Base-by-base conservation (phyloP, 2,797 vertebrate genomes). In the Amblyopsis hoosieri region DNA sequence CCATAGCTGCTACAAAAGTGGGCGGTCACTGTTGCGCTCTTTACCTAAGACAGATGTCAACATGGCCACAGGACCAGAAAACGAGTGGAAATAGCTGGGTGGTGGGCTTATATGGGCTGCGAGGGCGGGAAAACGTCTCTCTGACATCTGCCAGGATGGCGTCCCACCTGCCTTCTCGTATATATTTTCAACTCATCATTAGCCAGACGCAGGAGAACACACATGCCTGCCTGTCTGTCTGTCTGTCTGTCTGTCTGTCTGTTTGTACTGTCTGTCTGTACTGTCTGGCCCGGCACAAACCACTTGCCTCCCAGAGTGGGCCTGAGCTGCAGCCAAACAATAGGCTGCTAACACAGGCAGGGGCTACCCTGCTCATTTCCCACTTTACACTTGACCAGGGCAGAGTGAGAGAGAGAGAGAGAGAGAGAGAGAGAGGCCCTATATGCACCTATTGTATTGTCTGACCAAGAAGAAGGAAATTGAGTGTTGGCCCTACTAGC, bases 321-420 rank as follows among this genome's bases (percentile, higher is more conserved):
- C 37, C 37, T 70, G 69, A 81, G 66, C 78, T 75, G 84, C 74
- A 83, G 49, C 52, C 65, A 60, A 54, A 66, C 79, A 77, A 71
- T 72, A 82, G 85, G 81, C 80, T 82, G 31, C 73, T 83, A 84
- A 89, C 85, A 84, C 85, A 76, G 82, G 83, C 74, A 66, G 64
- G 7, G 67, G 76, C 74, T 72, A 78, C 67, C 64, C 66, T 67
- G 78, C 79, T 8, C 33, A 5, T 8, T 37, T 3, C 33, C 33
- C 33, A 5, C 5, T 37, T 5, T 5, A 8, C 33, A 5, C 5
- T 37, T 5, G 33, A 8, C 5, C 5, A 8, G 8, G 33, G 66
- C 63, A 66, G 65, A 65, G 58, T 17, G 56, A 55, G 62, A 64
- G 57, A 65, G 50, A 60, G 64, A 67, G 59, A 53, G 65, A 0